Evolutionary conservation across 2,113 vertebrate genomes (phyloP).

Genomic region (Malurus melanocephalus): DNA sequence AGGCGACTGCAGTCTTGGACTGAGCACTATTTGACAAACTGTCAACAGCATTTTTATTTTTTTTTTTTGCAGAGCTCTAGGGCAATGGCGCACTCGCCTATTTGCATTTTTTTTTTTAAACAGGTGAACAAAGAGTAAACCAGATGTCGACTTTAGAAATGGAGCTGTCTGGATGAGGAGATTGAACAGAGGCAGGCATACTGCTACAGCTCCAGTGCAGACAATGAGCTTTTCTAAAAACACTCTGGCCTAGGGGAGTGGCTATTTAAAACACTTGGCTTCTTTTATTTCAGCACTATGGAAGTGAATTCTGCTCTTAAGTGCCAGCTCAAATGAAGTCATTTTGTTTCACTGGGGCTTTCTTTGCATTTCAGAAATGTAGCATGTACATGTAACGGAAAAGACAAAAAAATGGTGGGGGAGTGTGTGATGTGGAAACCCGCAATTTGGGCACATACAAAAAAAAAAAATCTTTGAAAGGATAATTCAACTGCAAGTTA

Average conservation of each 20-base stretch:
- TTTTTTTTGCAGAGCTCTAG: slow-evolving; percentile 44
- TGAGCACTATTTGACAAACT: slow-evolving; percentile 81
- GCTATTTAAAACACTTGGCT: slow-evolving; percentile 88
- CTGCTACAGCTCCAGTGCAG: slow-evolving; percentile 69
- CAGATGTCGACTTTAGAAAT: slow-evolving; percentile 84
- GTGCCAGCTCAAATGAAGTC: slow-evolving; percentile 81
- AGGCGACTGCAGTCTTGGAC: slow-evolving; percentile 78
- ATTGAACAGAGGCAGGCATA: slow-evolving; percentile 69
- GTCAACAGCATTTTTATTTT: slow-evolving; percentile 74
- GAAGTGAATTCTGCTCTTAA: slow-evolving; percentile 78
- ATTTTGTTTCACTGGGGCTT: slow-evolving; percentile 72
- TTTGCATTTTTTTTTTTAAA: slow-evolving; percentile 80
- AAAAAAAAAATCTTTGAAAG: neutral
- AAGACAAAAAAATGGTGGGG: neutral
- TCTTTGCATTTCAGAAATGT: slow-evolving; percentile 65
- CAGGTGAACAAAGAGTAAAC: slow-evolving; percentile 84
- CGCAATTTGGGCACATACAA: neutral
- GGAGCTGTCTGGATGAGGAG: slow-evolving; percentile 74
- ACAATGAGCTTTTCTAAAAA: slow-evolving; percentile 84
- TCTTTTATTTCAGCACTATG: slow-evolving; percentile 83
- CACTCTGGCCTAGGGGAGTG: slow-evolving; percentile 76
- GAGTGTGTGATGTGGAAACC: neutral
- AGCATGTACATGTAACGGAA: slow-evolving; percentile 23
- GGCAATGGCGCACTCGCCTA: slow-evolving; percentile 75
- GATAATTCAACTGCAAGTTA: neutral